Evolutionary conservation across 2,888 invertebrate genomes (phyloP).

Genomic region (Nezara viridula): DNA sequence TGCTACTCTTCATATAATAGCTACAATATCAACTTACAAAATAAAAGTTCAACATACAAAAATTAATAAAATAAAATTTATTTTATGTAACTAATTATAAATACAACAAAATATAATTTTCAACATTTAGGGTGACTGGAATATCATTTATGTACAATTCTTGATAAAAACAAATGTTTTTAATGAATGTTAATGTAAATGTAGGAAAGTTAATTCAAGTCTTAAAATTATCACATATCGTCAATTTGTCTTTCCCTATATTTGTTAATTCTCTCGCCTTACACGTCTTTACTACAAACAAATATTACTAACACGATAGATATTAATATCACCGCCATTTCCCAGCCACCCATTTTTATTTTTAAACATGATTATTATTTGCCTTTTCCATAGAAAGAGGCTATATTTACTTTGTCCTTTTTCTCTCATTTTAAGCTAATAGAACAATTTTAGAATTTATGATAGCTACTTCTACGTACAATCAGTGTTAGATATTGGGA

Average conservation of each 20-base stretch:
- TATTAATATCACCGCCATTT: not conserved
- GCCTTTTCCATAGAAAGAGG: not conserved
- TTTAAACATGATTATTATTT: not conserved
- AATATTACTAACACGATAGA: not conserved
- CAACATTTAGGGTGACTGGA: not conserved
- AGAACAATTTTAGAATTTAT: not conserved
- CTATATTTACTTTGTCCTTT: not conserved
- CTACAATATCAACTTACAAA: not conserved
- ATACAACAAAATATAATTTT: conserved; percentile 20
- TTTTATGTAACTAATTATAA: not conserved
- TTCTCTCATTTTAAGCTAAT: not conserved
- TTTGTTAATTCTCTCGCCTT: not conserved
- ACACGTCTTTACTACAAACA: not conserved
- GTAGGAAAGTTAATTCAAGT: not conserved
- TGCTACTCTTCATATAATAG: not conserved
- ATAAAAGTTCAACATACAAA: not conserved
- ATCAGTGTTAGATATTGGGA: not conserved
- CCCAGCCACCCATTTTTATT: conserved; percentile 1
- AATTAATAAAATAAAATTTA: not conserved
- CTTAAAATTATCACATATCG: conserved; percentile 35
- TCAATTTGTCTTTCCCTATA: not conserved
- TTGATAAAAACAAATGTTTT: not conserved
- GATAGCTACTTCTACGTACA: not conserved
- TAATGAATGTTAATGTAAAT: not conserved
- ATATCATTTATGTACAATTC: not conserved